These are phyloP conservation scores for Myotis davidii DNA, from an alignment of 2,113 vertebrate species.

Conservation along the genomic window DNA sequence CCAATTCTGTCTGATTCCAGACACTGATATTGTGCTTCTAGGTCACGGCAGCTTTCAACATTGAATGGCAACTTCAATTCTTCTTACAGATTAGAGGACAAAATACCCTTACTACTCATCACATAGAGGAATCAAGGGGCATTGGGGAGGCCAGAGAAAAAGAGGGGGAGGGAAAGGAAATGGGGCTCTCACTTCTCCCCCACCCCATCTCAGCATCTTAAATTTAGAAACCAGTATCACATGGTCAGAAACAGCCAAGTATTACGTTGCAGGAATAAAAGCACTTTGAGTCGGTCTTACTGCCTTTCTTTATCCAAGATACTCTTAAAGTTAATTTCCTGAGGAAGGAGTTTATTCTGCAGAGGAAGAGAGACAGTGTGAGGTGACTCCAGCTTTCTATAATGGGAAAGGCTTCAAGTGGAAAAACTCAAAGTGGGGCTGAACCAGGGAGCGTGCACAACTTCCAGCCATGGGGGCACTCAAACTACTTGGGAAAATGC, in stretches of 20 bases:
- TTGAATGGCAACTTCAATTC: neutral
- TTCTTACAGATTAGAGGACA: neutral
- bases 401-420: neutral
- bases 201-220: neutral
- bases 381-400: neutral
- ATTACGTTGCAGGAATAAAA: neutral
- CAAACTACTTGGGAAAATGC: neutral
- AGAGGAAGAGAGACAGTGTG: neutral
- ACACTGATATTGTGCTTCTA: rapidly evolving
- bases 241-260: neutral
- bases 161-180: neutral
- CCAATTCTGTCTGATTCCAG: neutral
- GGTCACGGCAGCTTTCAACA: too few species aligned
- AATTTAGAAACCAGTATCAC: neutral
- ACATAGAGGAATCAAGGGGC: neutral
- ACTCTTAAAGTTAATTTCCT: neutral
- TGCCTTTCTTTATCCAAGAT: neutral
- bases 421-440: neutral
- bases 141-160: neutral
- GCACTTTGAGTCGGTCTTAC: neutral
- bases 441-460: neutral
- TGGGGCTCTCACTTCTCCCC: neutral
- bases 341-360: neutral
- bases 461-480: neutral
- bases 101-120: neutral